Evolutionary conservation across 1,140 invertebrate species (phyloP).

Genomic region (Pinna nobilis): DNA sequence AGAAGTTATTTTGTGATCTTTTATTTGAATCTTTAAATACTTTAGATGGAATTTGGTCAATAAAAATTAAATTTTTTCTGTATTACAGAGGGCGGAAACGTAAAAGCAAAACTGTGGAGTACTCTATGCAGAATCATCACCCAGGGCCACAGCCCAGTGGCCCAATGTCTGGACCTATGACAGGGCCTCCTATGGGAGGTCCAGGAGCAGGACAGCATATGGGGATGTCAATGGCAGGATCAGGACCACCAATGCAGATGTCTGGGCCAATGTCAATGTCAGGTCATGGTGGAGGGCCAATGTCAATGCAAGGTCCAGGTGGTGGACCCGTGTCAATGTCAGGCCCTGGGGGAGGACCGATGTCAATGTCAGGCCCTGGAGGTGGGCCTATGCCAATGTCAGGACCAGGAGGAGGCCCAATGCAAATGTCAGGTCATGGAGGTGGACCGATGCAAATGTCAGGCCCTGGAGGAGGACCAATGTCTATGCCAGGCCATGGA

Average conservation of each 20-base stretch:
- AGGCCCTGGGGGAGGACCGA: background rate
- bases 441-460: slow-evolving; percentile 8
- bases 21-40: too few relatives aligned
- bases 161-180: background rate
- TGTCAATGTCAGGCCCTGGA: background rate
- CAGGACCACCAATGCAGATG: background rate
- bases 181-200: too few relatives aligned
- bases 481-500: slow-evolving; percentile 2
- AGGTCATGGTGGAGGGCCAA: background rate
- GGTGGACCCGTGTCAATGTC: slow-evolving; percentile 15
- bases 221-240: background rate
- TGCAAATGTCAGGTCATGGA: slow-evolving; percentile 6
- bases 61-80: too few relatives aligned
- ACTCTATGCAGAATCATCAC: slow-evolving; percentile 19
- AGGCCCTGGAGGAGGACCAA: slow-evolving; percentile 5
- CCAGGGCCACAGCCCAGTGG: background rate
- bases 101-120: background rate
- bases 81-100: too few relatives aligned
- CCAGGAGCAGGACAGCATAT: background rate
- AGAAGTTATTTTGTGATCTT: too few relatives aligned
- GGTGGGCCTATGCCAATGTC: slow-evolving; percentile 1
- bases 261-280: background rate
- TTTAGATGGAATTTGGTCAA: too few relatives aligned
- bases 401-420: slow-evolving; percentile 4
- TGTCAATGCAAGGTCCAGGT: background rate